phyloP scores from a whole-genome alignment of 2,113 vertebrate species.

The Tiliqua scincoides region DNA sequence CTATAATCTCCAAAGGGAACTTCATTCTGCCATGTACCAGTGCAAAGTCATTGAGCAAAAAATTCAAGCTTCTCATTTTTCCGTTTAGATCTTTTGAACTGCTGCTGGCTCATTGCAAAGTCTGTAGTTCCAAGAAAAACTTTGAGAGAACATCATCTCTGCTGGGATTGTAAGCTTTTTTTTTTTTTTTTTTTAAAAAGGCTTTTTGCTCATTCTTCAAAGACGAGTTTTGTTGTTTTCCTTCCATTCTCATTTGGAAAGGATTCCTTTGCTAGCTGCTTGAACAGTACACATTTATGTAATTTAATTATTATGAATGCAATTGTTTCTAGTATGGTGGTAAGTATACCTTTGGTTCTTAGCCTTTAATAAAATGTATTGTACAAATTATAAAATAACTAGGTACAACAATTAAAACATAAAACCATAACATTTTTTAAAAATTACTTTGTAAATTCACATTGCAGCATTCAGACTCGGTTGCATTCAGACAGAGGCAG shows the following conservation, averaged over 20 bases:
- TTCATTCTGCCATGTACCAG: neutral
- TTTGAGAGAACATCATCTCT: neutral
- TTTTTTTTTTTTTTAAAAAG: neutral
- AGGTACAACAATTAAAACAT: neutral
- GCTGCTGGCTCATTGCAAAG: neutral
- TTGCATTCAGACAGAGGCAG: neutral
- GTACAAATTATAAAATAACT: neutral
- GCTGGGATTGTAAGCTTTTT: rapidly evolving
- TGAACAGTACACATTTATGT: neutral
- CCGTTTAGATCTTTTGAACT: constrained; percentile 30
- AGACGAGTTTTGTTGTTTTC: neutral
- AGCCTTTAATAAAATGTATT: neutral
- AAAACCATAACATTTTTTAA: neutral
- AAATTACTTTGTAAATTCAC: neutral
- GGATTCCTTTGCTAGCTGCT: neutral
- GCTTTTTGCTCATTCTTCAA: neutral
- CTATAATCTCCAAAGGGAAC: neutral
- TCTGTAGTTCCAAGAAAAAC: constrained; percentile 9
- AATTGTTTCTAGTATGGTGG: neutral
- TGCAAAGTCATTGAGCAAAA: neutral
- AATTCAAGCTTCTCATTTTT: neutral
- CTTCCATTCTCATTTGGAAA: neutral
- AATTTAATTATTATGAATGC: rapidly evolving
- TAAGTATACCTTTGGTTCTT: rapidly evolving
- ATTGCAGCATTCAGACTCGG: neutral